Evolutionary conservation across 2,797 vertebrate genomes (phyloP).

Genomic region (Paguma larvata): DNA sequence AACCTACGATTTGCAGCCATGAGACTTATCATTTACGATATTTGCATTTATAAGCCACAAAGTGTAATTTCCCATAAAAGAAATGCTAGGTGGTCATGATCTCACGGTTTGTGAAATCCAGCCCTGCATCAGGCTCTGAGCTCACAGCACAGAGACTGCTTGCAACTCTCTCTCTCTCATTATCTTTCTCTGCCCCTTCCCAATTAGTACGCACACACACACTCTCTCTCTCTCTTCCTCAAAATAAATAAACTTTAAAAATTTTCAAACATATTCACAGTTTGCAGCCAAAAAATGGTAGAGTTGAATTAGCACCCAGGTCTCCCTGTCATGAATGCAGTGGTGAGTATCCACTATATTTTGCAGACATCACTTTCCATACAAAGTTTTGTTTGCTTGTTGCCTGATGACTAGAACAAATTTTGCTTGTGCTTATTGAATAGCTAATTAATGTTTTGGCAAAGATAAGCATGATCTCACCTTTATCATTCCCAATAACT

Average conservation of each 20-base stretch:
- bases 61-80: not conserved
- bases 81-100: not conserved
- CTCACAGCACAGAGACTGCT: no score
- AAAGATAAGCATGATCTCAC: not conserved
- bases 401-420: not conserved
- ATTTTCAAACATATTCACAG: not conserved
- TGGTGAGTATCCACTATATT: not conserved
- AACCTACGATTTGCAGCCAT: not conserved
- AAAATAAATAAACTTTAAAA: no score
- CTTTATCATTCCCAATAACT: not conserved
- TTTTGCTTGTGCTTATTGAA: not conserved
- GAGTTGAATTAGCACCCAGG: not conserved
- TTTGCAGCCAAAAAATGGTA: not conserved
- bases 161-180: no score
- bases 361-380: no score
- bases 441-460: not conserved
- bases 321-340: not conserved
- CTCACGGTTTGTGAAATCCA: no score
- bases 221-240: no score
- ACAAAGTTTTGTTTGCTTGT: not conserved
- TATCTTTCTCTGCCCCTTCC: no score
- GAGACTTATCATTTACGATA: not conserved
- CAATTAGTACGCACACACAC: no score
- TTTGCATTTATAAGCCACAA: constrained; percentile 30
- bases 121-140: no score